Base-by-base conservation (phyloP, 2,888 invertebrate species). In the Crematogaster levior region DNA sequence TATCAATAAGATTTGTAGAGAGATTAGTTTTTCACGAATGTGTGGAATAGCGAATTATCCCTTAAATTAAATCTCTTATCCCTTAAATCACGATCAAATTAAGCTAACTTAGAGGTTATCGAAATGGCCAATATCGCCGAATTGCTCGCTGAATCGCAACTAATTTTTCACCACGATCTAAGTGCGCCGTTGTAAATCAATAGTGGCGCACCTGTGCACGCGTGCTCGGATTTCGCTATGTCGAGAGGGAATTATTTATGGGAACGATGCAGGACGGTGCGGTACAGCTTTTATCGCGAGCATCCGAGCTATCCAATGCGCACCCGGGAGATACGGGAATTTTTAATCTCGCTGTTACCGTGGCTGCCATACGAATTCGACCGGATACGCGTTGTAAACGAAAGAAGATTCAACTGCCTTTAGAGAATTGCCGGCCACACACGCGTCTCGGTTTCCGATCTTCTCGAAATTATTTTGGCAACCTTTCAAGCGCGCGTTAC, bases 381-480 rank as follows among this genome's bases (percentile, higher is more conserved):
- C 18, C 3, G 77, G 15, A 66, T 43, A 43, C 21, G 24, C 40
- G 48, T 53, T 66, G 74, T 40, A 74, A 34, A 48, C 43, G 30
- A 51, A 51, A 18, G 10, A 30, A 40, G 37, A 5, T 7, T 21
- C 40, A 18, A 6, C 65, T 43, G 15, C 9, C 75, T 40, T 34
- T n/a, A 10, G 65, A 75, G 53, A n/a, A 40, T 15, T n/a, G 40
- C 43, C 40, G 46, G 9, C 6, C n/a, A 9, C 34, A 37, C 60
- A 21, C 63, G 18, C 68, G 60, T 24, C 30, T 2, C 43, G 34
- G 7, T 56, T 84, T 18, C 40, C 51, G 43, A 24, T 56, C 43
- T 40, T 40, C 72, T n/a, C 21, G 73, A 79, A 84, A 85, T 85
- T 83, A 83, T 85, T 85, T 82, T 85, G 85, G 83, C 85, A 85